Evolutionary conservation across 2,797 vertebrate genomes (phyloP), one percentile per base, ranked within the genome.

Genomic region (Poecilia velifera): DNA sequence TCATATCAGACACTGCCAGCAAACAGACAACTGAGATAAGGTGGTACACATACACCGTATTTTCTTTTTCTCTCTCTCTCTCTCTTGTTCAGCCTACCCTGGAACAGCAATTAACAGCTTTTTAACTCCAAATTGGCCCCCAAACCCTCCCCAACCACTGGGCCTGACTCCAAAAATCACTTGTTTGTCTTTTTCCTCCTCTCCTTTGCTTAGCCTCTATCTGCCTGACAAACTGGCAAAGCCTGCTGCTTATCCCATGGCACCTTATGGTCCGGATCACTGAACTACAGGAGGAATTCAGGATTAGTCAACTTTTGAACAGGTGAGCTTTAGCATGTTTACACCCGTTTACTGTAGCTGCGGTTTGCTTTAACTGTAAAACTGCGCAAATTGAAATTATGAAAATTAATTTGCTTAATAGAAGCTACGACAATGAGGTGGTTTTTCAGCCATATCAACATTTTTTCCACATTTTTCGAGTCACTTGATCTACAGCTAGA

Each of bases 221-320:
- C 31, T 76, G 47, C 59, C 43, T 41, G 6, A 55, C 76, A 68
- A 49, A 81, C 78, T 77, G 25, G 28, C 79, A 39, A 22, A 53
- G 83, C 80, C 62, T 28, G 84, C 80, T 88, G 84, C 80, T 88
- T 81, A 76, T 86, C 84, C 87, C 16, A 18, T 47, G 62, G 79
- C 87, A 85, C 87, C 83, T 87, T 49, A 31, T 9, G 77, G 84
- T 81, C 82, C 79, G 9, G 73, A 84, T 88, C 81, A 73, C 3
- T 85, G 83, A 86, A 87, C 83, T 72, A 73, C 81, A 57, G 59
- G 82, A 86, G 87, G 81, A 87, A 83, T 84, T 89, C 68, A 83
- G 86, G 90, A 93, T 92, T 92, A 90, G 89, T 90, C 78, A 66
- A 86, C 87, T 85, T 89, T 87, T 89, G 87, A 90, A 84, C 83